Base-by-base conservation (phyloP, 2,888 invertebrate species). In the Pedicia rivosa region DNA sequence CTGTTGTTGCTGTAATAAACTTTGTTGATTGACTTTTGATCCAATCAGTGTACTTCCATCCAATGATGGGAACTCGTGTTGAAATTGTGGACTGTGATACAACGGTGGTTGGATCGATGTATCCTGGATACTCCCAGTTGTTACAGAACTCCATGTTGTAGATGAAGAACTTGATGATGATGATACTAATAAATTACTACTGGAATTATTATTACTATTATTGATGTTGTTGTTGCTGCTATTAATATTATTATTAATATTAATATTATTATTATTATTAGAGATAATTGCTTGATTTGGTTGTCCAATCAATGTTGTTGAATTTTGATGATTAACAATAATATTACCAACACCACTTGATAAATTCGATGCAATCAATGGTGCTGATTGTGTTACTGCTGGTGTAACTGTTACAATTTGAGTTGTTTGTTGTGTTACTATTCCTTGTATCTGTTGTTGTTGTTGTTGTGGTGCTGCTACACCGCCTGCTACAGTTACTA, bases 61-160 rank as follows among this genome's bases (percentile, higher is more conserved):
- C 51, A 73, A 60, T 57, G 84, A 86, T 56, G 94, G 94, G 69
- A 94, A 94, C 68, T 94, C 94, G 76, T 90, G 87, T 66, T 88
- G 88, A 69, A 90, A 91, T 64, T 83, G 83, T 50, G 86, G 75
- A 62, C 78, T 84, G 61, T 87, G 80, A 50, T 80, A 78, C 42
- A 79, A 67, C 25, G 72, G 73, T 33, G 73, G 73, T 36, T 70
- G 62, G 34, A 48, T 51, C 24, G 32, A 30, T 12, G 15, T 16
- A 12, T 25, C 35, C 8, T 15, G 25, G 47, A 36, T 48, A 47
- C 22, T 36, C 9, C 40, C 41, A 40, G 58, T 61, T 56, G 70
- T 72, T 63, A 63, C 66, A 55, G 65, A 70, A 64, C 63, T 67
- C 67, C 67, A 72, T 70, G 64, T 70, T 59, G 66, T 64, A 49